Base-by-base conservation (phyloP, 30 jellyfish, hydroid and myxozoan species). In the Turritopsis dohrnii region DNA sequence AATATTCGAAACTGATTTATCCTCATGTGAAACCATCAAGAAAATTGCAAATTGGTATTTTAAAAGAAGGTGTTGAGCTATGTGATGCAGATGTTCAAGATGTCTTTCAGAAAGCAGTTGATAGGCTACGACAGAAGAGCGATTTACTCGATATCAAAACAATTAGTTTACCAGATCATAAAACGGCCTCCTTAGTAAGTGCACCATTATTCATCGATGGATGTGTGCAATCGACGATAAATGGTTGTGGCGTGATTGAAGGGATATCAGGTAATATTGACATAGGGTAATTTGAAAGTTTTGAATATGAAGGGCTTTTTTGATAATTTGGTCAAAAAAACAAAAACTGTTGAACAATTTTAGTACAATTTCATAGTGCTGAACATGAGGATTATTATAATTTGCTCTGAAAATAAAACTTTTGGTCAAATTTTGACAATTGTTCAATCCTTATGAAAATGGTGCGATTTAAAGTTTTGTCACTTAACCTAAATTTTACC, bases 11-110 rank as follows among this genome's bases (percentile, higher is more conserved):
- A 69, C 30, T 69, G 0, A 69, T 69, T 21, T 69, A n/a, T 21
- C 77, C 77, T n/a, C 77, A 69, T 69, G 77, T 69, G 8, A 69
- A 69, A 69, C 77, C 77, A 19, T 0, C 77, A 9, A 69, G 22
- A 69, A 69, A 69, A 27, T 0, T 69, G 28, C 28, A 69, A 23
- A 69, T 69, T 7, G 77, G 77, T 1, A 7, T 69, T 0, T 27
- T 7, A n/a, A 23, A 69, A 69, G 77, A 69, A 19, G 77, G 77
- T n/a, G 77, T 69, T 69, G 77, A 69, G 9, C 30, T 7, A 9
- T 69, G 77, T 69, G 77, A 69, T 69, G 77, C 28, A 69, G 30
- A 69, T 69, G 77, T 69, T n/a, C 28, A 69, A 69, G 30, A 69
- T 69, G 77, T 69, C 19, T 69, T 69, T 1, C 9, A 69, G 28